These are phyloP conservation scores for Bombus waltoni DNA, from an alignment of 1,140 invertebrate species.

Conservation along the genomic window DNA sequence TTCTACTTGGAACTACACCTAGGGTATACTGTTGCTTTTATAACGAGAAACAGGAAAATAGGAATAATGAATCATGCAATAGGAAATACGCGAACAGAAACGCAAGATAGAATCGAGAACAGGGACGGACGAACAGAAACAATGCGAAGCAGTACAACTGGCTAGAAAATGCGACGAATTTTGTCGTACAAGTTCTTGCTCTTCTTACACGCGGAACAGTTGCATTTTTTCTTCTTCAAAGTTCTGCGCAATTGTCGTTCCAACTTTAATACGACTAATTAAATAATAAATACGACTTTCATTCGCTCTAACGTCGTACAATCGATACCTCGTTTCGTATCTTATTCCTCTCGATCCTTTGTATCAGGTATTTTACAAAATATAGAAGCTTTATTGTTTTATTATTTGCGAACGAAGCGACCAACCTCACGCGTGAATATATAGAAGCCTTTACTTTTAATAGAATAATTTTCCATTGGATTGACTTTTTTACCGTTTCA, in stretches of 20 bases:
- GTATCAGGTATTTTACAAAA: no score
- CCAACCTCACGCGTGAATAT: no score
- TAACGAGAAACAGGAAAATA: background rate
- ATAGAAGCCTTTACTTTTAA: no score
- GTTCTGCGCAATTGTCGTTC: background rate
- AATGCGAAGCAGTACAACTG: background rate
- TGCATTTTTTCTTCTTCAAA: background rate
- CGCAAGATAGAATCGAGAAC: no score
- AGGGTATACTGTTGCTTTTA: conserved; percentile 7
- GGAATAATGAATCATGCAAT: background rate
- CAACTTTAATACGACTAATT: no score
- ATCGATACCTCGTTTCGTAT: background rate
- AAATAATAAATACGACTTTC: background rate
- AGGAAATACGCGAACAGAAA: background rate
- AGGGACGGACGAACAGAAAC: no score
- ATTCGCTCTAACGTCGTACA: background rate
- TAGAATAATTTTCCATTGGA: no score
- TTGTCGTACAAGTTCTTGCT: background rate
- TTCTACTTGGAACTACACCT: background rate
- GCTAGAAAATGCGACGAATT: background rate
- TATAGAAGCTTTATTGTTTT: background rate
- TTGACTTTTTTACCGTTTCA: no score
- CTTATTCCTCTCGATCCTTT: background rate
- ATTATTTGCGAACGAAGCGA: no score
- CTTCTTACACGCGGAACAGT: background rate